Evolutionary conservation across 2,113 vertebrate species (phyloP).

Genomic region (Mus spicilegus): DNA sequence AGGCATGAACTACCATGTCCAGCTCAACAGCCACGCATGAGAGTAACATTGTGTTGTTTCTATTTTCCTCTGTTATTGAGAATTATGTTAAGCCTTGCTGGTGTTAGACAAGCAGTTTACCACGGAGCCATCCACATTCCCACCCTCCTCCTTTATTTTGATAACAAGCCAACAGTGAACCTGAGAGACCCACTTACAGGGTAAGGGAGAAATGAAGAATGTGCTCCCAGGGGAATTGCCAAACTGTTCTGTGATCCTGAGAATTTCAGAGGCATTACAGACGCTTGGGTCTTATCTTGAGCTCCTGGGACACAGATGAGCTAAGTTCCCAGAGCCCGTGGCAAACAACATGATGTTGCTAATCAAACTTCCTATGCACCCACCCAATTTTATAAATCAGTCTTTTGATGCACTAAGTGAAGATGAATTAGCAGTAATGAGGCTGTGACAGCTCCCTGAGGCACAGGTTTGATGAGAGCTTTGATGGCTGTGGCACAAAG

Average conservation of each 20-base stretch:
- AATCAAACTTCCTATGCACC: conserved; percentile 79
- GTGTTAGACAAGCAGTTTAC: neutral
- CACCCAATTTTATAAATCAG: conserved; percentile 78
- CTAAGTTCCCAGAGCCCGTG: conserved; percentile 59
- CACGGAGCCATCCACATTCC: neutral
- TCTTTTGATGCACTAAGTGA: conserved; percentile 79
- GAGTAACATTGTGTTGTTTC: neutral
- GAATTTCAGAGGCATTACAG: conserved; percentile 44
- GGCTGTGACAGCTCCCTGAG: conserved; percentile 77
- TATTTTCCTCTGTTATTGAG: neutral
- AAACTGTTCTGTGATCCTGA: neutral
- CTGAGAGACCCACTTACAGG: neutral
- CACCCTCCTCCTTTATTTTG: neutral
- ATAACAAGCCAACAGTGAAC: neutral
- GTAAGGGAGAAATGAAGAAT: neutral
- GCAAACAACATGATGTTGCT: conserved; percentile 75
- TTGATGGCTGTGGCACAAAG: conserved; percentile 67
- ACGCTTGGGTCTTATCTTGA: conserved; percentile 14
- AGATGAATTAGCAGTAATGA: conserved; percentile 81
- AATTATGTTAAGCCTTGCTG: neutral
- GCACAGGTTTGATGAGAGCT: conserved; percentile 67
- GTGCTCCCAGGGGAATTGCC: accelerated
- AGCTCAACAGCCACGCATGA: neutral
- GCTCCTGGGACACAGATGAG: conserved; percentile 75
- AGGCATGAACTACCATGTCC: too few species aligned